Conservation (phyloP, 2,888 invertebrate genomes). For the Eremobia ochroleuca region DNA sequence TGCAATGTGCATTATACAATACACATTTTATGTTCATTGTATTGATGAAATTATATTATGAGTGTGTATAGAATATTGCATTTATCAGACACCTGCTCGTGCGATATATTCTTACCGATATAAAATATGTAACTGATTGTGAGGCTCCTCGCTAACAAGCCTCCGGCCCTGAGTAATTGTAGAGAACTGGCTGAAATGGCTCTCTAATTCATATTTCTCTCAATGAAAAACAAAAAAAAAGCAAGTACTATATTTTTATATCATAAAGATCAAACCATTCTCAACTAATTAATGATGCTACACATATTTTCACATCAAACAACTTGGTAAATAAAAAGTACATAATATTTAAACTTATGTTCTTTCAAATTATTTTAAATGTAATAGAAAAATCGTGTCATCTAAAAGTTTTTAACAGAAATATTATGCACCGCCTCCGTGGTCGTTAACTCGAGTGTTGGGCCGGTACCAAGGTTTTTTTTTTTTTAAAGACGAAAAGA, state of each 20-base stretch:
- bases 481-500: slow-evolving; percentile 71
- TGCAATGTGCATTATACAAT: slow-evolving; percentile 45
- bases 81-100: slow-evolving; percentile 57
- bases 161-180: slow-evolving; percentile 54
- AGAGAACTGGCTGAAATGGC: slow-evolving; percentile 47
- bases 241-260: slow-evolving; percentile 34
- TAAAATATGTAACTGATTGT: slow-evolving; percentile 57
- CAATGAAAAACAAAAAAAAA: slow-evolving; percentile 55
- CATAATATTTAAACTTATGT: slow-evolving; percentile 60
- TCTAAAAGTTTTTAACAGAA: slow-evolving; percentile 70
- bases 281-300: slow-evolving; percentile 62
- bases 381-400: slow-evolving; percentile 69
- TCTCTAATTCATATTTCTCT: slow-evolving; percentile 50
- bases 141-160: slow-evolving; percentile 48
- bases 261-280: slow-evolving; percentile 60
- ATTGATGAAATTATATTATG: slow-evolving; percentile 45
- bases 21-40: slow-evolving; percentile 49
- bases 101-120: slow-evolving; percentile 39
- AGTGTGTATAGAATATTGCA: slow-evolving; percentile 34
- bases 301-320: slow-evolving; percentile 67
- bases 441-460: slow-evolving; percentile 70
- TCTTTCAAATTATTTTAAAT: slow-evolving; percentile 59
- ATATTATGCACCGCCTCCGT: slow-evolving; percentile 71
- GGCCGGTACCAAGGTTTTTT: slow-evolving; percentile 66
- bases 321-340: slow-evolving; percentile 61